Conservation (phyloP, 1,140 invertebrate species). For the Drosophila rufa region DNA sequence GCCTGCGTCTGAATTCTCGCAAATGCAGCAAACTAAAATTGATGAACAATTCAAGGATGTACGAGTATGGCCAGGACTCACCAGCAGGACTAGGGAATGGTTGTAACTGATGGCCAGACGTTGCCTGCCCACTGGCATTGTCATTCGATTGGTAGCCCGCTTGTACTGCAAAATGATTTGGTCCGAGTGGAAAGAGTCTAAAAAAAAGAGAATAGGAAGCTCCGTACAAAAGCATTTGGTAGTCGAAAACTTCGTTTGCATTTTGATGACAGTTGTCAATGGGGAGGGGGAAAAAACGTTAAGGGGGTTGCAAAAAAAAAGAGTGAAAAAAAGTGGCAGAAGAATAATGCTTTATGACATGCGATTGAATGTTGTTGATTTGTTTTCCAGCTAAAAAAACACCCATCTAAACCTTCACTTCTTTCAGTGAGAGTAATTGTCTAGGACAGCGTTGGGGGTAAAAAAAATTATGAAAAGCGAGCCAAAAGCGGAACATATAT, state of each 20-base stretch:
- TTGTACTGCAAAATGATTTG: conserved; percentile 24
- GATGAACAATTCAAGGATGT: conserved; percentile 76
- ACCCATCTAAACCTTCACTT: conserved; percentile 28
- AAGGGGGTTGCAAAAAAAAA: neutral
- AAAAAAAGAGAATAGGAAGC: conserved; percentile 39
- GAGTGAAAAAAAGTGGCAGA: conserved; percentile 13
- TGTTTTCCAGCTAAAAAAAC: conserved; percentile 37
- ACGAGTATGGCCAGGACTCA: conserved; percentile 27
- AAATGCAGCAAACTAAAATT: conserved; percentile 69
- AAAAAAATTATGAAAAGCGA: neutral
- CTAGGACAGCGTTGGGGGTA: conserved; percentile 22
- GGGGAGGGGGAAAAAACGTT: conserved; percentile 3
- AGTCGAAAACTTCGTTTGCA: conserved; percentile 75
- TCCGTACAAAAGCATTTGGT: conserved; percentile 67
- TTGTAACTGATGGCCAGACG: conserved; percentile 78
- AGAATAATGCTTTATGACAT: conserved; percentile 78
- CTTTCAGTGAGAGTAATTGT: conserved; percentile 56
- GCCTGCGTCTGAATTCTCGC: conserved; percentile 66
- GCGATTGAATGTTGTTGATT: conserved; percentile 80
- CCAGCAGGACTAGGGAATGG: conserved; percentile 15
- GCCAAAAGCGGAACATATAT: conserved; percentile 14
- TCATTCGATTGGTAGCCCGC: conserved; percentile 37
- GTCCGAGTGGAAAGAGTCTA: conserved; percentile 15
- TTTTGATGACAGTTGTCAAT: conserved; percentile 75
- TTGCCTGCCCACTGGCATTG: conserved; percentile 53